These are phyloP conservation scores for Ageneiosus marmoratus DNA, from an alignment of 2,113 vertebrate genomes.

Conservation along the genomic window DNA sequence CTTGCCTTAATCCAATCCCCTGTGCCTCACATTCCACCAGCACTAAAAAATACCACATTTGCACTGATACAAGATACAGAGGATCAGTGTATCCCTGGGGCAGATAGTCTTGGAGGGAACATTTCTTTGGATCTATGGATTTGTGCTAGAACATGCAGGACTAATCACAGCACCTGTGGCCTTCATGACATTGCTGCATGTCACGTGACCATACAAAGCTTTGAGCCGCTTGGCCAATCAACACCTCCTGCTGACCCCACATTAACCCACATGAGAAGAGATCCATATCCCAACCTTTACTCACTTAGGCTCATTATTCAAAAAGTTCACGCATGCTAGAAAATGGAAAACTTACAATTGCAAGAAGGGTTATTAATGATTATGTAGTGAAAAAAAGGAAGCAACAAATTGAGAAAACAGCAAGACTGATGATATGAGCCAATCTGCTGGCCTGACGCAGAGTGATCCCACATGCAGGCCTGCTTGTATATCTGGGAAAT, in stretches of 20 bases:
- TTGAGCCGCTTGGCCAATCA: slow-evolving; percentile 43
- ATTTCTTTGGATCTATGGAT: slow-evolving; percentile 65
- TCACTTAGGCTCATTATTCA: slow-evolving; percentile 47
- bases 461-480: slow-evolving; percentile 61
- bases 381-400: slow-evolving; percentile 50
- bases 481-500: slow-evolving; percentile 64
- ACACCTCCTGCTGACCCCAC: slow-evolving; percentile 50
- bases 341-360: slow-evolving; percentile 33
- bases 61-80: slow-evolving; percentile 68
- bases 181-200: slow-evolving; percentile 67
- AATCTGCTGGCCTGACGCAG: slow-evolving; percentile 49
- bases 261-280: slow-evolving; percentile 50
- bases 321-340: slow-evolving; percentile 37
- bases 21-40: slow-evolving; percentile 59
- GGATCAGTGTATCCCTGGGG: slow-evolving; percentile 66
- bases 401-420: slow-evolving; percentile 29
- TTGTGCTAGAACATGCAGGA: slow-evolving; percentile 70
- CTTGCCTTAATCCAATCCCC: slow-evolving; percentile 11
- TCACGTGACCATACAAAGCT: slow-evolving; percentile 57
- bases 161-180: slow-evolving; percentile 74
- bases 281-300: slow-evolving; percentile 47
- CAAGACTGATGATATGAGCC: slow-evolving; percentile 54
- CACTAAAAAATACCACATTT: slow-evolving; percentile 60
- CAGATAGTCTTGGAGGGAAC: slow-evolving; percentile 48
- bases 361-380: slow-evolving; percentile 51